Evolutionary conservation across 1,140 invertebrate genomes (phyloP), one percentile per base, ranked within the genome.

Genomic region (Dendroctonus ponderosae): DNA sequence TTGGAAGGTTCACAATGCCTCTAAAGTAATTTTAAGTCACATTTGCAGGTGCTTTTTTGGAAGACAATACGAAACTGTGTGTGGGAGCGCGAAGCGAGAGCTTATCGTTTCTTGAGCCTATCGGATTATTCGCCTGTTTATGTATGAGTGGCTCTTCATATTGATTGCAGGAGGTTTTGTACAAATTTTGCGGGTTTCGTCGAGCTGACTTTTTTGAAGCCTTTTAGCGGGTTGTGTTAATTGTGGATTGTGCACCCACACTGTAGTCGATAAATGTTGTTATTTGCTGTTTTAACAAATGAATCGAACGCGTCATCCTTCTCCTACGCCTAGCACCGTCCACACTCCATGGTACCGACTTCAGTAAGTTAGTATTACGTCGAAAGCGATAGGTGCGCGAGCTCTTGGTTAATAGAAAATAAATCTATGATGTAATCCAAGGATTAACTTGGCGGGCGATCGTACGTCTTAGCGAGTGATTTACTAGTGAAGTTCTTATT

Each of bases 371-470:
- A 52, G 38, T 54, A 26, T 58, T 50, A 46, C 66, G 46, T 49
- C 38, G 58, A 60, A 58, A 12, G 8, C 66, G 66, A 49, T 42
- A 46, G 57, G 58, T 58, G 66, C 60, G 52, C 58, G 44, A 62
- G 66, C 66, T 67, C 66, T 59, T 67, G 40, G 14, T 39, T 9
- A 38, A 62, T 67, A 67, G 59, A 67, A 62, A 67, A 37, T 48
- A 58, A 42, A 63, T 40, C 46, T 67, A 62, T 67, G 66, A 67
- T 67, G 66, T 67, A 67, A 67, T 60, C 38, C 66, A 62, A 62
- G 66, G 59, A 39, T 44, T 60, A 41, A 64, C 6, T 64, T 46
- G 62, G 39, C 46, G 46, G 49, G 60, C 49, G 60, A 62, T 14
- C 43, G 58, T 39, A 61, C 26, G 44, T 61, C 15, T 51, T 56